Evolutionary conservation across 64 coral and sea anemone genomes (phyloP).

Genomic region (Trachythela sp.): DNA sequence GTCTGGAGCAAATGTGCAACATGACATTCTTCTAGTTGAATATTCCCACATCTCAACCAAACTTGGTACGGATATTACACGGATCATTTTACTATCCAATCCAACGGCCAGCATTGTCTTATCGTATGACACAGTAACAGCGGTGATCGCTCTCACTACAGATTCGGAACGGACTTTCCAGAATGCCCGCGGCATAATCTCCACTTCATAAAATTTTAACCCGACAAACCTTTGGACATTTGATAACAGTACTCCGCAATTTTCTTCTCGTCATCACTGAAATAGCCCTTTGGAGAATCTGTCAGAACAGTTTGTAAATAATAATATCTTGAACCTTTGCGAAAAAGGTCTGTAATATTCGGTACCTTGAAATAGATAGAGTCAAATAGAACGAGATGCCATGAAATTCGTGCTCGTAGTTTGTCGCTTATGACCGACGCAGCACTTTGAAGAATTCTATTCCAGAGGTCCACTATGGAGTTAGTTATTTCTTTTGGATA

Average conservation of each 20-base stretch:
- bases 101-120: too few species aligned
- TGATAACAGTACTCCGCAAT: neutral
- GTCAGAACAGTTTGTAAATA: too few species aligned
- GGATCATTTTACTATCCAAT: neutral
- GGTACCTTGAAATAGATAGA: too few species aligned
- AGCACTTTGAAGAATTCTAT: neutral
- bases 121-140: neutral
- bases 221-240: neutral
- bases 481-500: neutral
- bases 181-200: neutral
- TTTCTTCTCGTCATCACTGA: neutral
- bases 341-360: too few species aligned
- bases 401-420: too few species aligned
- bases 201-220: neutral
- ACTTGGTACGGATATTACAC: neutral
- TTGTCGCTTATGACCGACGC: neutral
- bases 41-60: neutral
- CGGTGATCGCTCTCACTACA: too few species aligned
- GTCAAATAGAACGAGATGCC: too few species aligned
- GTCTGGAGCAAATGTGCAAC: too few species aligned
- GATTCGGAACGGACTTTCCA: neutral
- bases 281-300: too few species aligned
- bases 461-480: neutral
- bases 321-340: too few species aligned
- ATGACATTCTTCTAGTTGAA: neutral